phyloP scores from a whole-genome alignment of 2,797 vertebrate genomes.

The Chloroceryle amazona region DNA sequence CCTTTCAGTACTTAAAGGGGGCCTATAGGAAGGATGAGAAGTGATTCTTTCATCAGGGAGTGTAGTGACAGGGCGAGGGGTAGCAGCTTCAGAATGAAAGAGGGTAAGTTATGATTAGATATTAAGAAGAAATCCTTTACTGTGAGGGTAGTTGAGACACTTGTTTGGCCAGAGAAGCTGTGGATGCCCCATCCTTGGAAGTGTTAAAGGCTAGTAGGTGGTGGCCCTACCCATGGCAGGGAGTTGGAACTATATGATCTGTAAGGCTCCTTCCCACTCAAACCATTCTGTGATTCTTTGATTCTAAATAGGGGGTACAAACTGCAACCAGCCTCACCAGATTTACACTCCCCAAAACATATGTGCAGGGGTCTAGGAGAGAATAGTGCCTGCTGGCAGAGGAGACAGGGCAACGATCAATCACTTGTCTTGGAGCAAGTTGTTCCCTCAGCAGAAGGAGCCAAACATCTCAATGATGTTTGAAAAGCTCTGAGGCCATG shows the following conservation, averaged over 20 bases:
- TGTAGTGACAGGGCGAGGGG: neutral
- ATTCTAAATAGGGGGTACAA: neutral
- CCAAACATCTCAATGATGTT: neutral
- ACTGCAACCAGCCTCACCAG: neutral
- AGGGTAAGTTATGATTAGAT: neutral
- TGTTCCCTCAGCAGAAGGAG: neutral
- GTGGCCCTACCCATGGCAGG: neutral
- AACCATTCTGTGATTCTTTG: neutral
- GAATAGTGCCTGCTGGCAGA: neutral
- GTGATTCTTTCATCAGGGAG: neutral
- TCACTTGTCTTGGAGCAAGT: neutral
- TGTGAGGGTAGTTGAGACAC: neutral
- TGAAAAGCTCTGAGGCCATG: neutral
- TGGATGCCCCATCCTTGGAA: neutral
- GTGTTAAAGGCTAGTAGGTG: neutral
- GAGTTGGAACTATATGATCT: neutral
- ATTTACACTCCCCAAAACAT: neutral
- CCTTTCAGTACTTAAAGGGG: neutral
- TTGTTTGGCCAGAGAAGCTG: neutral
- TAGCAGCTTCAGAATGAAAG: neutral
- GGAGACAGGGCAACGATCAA: fast-evolving
- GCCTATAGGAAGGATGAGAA: neutral
- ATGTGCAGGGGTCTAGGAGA: neutral
- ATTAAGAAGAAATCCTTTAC: neutral
- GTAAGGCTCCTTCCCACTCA: neutral